Conservation (phyloP, 2,888 invertebrate species). For the Gibbula magus region DNA sequence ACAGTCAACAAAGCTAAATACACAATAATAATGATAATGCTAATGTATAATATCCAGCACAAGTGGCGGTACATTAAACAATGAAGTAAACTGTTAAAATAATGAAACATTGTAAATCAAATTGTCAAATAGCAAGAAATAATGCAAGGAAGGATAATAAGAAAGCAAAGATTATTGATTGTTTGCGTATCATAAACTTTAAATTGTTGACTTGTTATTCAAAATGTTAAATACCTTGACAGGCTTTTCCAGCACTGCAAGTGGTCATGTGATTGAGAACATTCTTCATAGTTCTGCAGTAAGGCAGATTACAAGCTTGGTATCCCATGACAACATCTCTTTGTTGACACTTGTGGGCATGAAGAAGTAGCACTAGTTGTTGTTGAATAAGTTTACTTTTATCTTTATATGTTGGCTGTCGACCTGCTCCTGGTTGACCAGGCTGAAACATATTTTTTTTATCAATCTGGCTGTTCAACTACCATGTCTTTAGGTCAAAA, state of each 20-base stretch:
- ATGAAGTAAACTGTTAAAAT: no score
- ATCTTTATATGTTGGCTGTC: slow-evolving; percentile 85
- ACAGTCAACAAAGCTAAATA: not conserved
- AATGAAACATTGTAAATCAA: no score
- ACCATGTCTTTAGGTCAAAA: no score
- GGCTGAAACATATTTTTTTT: slow-evolving; percentile 28
- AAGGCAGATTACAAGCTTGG: slow-evolving; percentile 92
- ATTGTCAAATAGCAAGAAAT: no score
- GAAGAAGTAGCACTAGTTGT: slow-evolving; percentile 94
- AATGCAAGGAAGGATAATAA: no score
- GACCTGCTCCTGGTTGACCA: slow-evolving; percentile 44
- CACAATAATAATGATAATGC: slow-evolving; percentile 35
- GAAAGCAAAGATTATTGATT: not conserved
- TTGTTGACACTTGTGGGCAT: slow-evolving; percentile 99
- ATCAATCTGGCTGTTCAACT: no score
- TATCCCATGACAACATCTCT: slow-evolving; percentile 91
- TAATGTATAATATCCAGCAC: slow-evolving; percentile 84
- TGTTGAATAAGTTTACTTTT: slow-evolving; percentile 98
- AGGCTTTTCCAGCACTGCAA: slow-evolving; percentile 87
- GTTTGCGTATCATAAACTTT: not conserved
- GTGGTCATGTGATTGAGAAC: slow-evolving; percentile 98
- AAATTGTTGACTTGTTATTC: not conserved
- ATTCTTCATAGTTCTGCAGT: slow-evolving; percentile 99
- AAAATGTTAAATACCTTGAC: slow-evolving; percentile 74
- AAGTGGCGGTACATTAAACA: no score